Evolutionary conservation across 2,113 vertebrate species (phyloP), one percentile per base, ranked within the genome.

Genomic region (Butorides virescens): DNA sequence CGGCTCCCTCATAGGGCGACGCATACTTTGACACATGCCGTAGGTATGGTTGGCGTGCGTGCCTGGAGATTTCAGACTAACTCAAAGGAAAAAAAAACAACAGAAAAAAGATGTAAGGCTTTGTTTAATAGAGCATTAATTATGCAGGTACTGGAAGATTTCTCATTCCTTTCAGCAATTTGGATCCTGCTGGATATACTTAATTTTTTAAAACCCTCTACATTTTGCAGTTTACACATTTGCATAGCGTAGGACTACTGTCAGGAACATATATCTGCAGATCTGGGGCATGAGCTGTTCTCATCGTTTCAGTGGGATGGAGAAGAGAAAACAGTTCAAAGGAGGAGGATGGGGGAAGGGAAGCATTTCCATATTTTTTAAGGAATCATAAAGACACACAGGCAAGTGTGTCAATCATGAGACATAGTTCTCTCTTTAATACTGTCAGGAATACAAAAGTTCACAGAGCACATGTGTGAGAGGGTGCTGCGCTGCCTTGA

Each of bases 221-320:
- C 74, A 95, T 97, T 97, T 96, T 96, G 88, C 90, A 87, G 55
- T 94, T 97, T 95, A 94, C 83, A 88, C 82, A 90, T 97, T 97
- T 96, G 92, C 90, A 92, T 92, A 95, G 89, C 84, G 90, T 95
- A 67, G 94, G 94, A 90, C 96, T 98, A 79, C 94, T 95, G 84
- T 96, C 92, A 93, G 66, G 86, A 97, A 96, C 63, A 71, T 87
- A 73, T 83, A 96, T 95, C 86, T 97, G 72, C 63, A 91, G 83
- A 96, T 96, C 80, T 73, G 86, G 70, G 80, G 81, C 82, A 94
- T 95, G 86, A 96, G 80, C 91, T 92, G 73, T 96, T 97, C 95
- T 96, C 86, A 96, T 95, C 73, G 50, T 93, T 97, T 96, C 92
- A 82, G 58, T 87, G 76, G 92, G 88, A 92, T 91, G 87, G 63